Percentiles rank a stretch among this genome's conserved stretches.
These are phyloP conservation scores for Cosmopolites sordidus DNA, from an alignment of 2,888 invertebrate species.

Conservation along the genomic window DNA sequence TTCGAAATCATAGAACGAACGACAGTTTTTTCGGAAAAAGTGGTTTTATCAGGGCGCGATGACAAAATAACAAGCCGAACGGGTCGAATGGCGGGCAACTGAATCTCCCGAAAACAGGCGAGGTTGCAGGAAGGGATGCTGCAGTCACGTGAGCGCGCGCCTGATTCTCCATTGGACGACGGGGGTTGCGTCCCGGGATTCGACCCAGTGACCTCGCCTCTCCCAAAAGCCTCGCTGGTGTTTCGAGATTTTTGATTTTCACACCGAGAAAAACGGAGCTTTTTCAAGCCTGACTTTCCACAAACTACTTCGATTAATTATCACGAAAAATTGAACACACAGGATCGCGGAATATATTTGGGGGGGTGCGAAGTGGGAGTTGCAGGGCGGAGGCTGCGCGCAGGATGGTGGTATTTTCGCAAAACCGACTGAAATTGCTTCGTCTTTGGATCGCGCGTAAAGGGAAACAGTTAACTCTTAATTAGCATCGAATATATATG, in stretches of 20 bases:
- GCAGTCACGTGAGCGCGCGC: conserved; percentile 31
- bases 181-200: conserved; percentile 46
- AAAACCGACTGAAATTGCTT: too few species aligned
- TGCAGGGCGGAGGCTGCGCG: too few species aligned
- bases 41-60: neutral
- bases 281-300: neutral
- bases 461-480: too few species aligned
- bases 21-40: too few species aligned
- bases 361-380: too few species aligned
- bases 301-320: too few species aligned
- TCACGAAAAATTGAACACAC: too few species aligned
- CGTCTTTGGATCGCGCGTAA: too few species aligned
- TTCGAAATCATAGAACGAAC: conserved; percentile 11
- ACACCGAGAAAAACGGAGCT: neutral
- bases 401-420: too few species aligned
- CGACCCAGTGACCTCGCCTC: conserved; percentile 52
- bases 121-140: conserved; percentile 44
- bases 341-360: too few species aligned
- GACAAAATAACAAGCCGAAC: conserved; percentile 12
- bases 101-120: conserved; percentile 31
- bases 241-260: too few species aligned
- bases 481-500: too few species aligned
- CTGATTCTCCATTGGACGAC: conserved; percentile 41
- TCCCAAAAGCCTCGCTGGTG: conserved; percentile 25
- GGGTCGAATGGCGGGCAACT: conserved; percentile 28